These are phyloP conservation scores for Dermochelys coriacea DNA, from an alignment of 2,797 vertebrate species.

Conservation along the genomic window DNA sequence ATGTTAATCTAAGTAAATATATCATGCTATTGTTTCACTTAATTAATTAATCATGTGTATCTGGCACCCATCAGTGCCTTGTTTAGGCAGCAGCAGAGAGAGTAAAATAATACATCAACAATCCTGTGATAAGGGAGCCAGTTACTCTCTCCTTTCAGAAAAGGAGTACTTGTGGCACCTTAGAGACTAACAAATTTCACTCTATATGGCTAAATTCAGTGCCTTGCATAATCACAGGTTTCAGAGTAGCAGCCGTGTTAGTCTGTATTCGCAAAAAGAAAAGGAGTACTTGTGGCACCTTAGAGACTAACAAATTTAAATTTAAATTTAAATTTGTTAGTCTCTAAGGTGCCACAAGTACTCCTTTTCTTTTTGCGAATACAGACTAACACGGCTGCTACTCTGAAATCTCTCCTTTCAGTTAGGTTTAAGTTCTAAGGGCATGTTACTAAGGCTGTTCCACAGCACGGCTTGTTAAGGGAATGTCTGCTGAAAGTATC, in stretches of 20 bases:
- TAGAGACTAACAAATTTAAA: too few species aligned
- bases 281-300: too few species aligned
- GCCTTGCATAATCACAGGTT: too few species aligned
- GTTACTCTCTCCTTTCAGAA: background rate
- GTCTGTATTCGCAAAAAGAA: too few species aligned
- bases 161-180: too few species aligned
- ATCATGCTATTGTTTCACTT: background rate
- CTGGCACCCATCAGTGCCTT: background rate
- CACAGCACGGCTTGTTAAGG: background rate
- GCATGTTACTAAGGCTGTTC: background rate
- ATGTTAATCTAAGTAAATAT: background rate
- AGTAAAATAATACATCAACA: accelerated
- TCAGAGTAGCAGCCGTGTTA: too few species aligned
- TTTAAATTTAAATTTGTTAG: too few species aligned
- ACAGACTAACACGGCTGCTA: too few species aligned
- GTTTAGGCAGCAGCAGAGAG: background rate
- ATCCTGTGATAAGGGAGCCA: background rate
- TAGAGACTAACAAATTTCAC: too few species aligned
- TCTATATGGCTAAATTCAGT: too few species aligned
- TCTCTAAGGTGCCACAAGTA: too few species aligned
- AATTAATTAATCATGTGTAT: background rate
- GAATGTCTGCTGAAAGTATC: background rate
- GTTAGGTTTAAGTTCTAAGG: background rate
- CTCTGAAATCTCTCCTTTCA: background rate
- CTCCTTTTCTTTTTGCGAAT: too few species aligned